Conservation (phyloP, 2,797 vertebrate genomes). For the Ispidina picta region DNA sequence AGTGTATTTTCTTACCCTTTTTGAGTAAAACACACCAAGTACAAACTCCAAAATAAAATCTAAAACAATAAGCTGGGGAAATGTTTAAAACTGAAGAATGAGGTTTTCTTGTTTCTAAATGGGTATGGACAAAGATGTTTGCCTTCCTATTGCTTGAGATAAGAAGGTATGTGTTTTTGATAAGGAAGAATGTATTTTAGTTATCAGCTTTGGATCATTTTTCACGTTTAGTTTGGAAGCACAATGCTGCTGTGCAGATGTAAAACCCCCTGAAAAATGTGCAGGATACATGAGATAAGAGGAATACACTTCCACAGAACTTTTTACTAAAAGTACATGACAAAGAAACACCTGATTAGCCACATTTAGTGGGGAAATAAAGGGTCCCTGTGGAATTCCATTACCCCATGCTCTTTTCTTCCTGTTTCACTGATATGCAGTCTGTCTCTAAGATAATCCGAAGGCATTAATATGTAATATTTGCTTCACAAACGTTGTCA, state of each 20-base stretch:
- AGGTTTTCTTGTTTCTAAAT: conserved; percentile 1
- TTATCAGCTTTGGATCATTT: conserved; percentile 37
- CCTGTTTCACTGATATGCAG: not conserved
- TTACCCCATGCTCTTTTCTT: not conserved
- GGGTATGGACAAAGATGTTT: not conserved
- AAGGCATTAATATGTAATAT: not conserved
- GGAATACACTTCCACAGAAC: not conserved
- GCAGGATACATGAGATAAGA: conserved; percentile 53
- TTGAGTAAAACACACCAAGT: not conserved
- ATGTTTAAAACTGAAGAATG: not conserved
- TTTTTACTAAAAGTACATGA: conserved; percentile 41
- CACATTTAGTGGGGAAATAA: conserved; percentile 8
- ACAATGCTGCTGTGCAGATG: not conserved
- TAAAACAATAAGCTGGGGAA: not conserved
- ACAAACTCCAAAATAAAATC: not conserved
- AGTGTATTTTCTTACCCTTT: not conserved
- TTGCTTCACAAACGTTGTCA: not conserved
- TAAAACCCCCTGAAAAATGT: conserved; percentile 16
- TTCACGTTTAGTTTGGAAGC: conserved; percentile 31
- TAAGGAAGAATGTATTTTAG: conserved; percentile 35
- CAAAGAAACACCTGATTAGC: conserved; percentile 33
- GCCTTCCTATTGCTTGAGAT: conserved; percentile 15
- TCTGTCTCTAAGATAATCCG: conserved; percentile 6
- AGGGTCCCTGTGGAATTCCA: conserved; percentile 10
- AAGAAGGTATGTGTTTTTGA: conserved; percentile 41